Conservation (phyloP, 1,140 invertebrate species). For the Psix sp. region DNA sequence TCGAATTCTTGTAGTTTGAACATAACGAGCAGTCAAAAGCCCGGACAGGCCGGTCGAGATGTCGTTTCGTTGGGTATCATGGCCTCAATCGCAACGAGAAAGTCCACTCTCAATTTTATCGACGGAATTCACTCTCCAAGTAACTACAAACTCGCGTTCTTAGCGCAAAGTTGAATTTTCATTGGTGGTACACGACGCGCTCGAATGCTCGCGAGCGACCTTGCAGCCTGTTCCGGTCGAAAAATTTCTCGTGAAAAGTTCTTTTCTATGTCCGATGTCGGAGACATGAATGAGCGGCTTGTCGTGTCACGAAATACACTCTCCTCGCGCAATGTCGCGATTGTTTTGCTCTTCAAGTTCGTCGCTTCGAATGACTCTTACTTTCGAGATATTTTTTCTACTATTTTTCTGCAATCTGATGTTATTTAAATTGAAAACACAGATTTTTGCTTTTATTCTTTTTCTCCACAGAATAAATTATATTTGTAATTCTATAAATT, state of each 20-base stretch:
- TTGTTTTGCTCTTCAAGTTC: too few species aligned
- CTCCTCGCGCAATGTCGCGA: too few species aligned
- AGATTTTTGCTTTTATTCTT: too few species aligned
- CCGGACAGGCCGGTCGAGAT: slow-evolving; percentile 36
- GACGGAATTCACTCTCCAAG: slow-evolving; percentile 56
- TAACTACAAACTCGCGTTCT: slow-evolving; percentile 45
- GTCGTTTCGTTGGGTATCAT: slow-evolving; percentile 45
- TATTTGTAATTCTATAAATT: slow-evolving; percentile 1
- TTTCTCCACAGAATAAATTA: too few species aligned
- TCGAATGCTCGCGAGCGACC: slow-evolving; percentile 55
- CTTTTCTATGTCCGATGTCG: slow-evolving; percentile 24
- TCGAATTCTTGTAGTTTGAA: slow-evolving; percentile 43
- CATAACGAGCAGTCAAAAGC: slow-evolving; percentile 28
- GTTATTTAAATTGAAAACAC: too few species aligned
- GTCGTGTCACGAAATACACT: not conserved
- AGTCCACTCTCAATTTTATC: slow-evolving; percentile 63
- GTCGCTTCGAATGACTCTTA: too few species aligned
- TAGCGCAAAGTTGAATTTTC: slow-evolving; percentile 48
- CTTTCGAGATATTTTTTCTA: too few species aligned
- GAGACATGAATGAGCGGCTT: slow-evolving; percentile 34
- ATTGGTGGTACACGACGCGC: slow-evolving; percentile 53
- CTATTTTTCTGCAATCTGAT: too few species aligned
- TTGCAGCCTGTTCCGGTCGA: slow-evolving; percentile 61
- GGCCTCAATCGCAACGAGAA: slow-evolving; percentile 58
- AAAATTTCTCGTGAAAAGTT: slow-evolving; percentile 59